phyloP scores from a whole-genome alignment of 2,888 invertebrate species.

The Machimus atricapillus region DNA sequence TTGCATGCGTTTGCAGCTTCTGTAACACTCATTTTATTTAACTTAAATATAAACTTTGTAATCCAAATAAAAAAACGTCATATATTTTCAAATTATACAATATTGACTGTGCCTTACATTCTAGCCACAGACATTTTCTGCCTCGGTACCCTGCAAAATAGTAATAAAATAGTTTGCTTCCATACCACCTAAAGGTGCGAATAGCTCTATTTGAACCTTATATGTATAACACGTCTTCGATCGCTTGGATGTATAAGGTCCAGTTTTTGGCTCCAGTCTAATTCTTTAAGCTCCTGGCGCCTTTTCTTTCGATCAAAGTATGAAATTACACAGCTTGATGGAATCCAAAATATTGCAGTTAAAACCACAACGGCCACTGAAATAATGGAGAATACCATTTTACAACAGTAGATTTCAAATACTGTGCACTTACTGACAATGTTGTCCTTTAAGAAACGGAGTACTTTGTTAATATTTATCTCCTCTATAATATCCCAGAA shows the following conservation, averaged over 20 bases:
- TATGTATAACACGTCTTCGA: conserved; percentile 73
- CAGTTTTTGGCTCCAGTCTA: conserved; percentile 73
- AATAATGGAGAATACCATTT: neutral
- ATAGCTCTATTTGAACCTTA: conserved; percentile 62
- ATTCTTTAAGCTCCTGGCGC: conserved; percentile 73
- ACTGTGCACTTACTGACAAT: conserved; percentile 76
- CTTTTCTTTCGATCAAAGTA: conserved; percentile 82
- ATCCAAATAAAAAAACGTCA: neutral
- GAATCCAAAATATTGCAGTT: conserved; percentile 94
- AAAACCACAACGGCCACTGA: conserved; percentile 78
- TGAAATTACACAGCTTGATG: conserved; percentile 86
- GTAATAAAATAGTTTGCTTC: neutral
- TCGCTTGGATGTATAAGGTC: conserved; percentile 80
- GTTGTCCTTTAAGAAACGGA: conserved; percentile 88
- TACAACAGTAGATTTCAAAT: neutral
- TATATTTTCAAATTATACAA: neutral
- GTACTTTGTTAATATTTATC: conserved; percentile 91
- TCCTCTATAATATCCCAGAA: conserved; percentile 98
- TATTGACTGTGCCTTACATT: conserved; percentile 51
- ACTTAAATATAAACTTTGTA: neutral
- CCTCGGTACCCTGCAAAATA: conserved; percentile 56
- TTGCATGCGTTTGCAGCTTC: neutral
- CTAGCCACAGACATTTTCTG: conserved; percentile 61
- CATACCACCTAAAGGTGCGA: neutral
- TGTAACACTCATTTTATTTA: neutral